A percentile compares a stretch with the other conserved stretches of the same genome.
Conservation (phyloP, 2,888 invertebrate genomes). For the Acleris sparsana region DNA sequence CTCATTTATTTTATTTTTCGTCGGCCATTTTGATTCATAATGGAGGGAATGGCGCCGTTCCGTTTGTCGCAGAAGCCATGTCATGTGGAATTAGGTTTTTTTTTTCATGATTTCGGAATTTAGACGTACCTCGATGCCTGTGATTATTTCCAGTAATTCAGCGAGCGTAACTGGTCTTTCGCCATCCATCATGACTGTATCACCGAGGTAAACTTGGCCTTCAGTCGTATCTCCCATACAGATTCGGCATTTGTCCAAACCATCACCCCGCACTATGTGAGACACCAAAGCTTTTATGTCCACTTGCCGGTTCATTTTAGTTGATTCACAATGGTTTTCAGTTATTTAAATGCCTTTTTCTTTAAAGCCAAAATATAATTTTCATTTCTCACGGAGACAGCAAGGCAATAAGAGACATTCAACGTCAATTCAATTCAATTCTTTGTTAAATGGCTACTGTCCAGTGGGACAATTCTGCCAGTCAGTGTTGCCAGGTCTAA, state of each 20-base stretch:
- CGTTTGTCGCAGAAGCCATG: conserved; percentile 73
- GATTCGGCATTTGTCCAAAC: conserved; percentile 72
- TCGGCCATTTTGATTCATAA: conserved; percentile 62
- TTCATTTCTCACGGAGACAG: conserved; percentile 26
- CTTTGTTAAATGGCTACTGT: too few relatives aligned
- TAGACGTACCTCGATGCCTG: conserved; percentile 70
- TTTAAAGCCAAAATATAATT: conserved; percentile 10
- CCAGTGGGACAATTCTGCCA: too few relatives aligned
- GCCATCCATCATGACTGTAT: conserved; percentile 76
- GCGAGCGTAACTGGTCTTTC: conserved; percentile 71
- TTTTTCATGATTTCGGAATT: conserved; percentile 29
- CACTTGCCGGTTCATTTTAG: conserved; percentile 68
- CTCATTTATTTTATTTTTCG: conserved; percentile 7
- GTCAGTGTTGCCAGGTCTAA: too few relatives aligned
- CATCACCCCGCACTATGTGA: conserved; percentile 76
- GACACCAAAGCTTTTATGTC: conserved; percentile 74
- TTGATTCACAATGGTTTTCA: not conserved
- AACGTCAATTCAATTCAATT: too few relatives aligned
- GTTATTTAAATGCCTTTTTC: not conserved
- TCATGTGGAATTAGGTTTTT: conserved; percentile 45
- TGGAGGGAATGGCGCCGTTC: conserved; percentile 70
- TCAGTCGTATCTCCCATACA: conserved; percentile 77
- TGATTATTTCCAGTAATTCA: conserved; percentile 69
- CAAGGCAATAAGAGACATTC: conserved; percentile 5
- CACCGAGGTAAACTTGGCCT: conserved; percentile 73